These are phyloP conservation scores for Choloepus hoffmanni DNA, from an alignment of 2,113 vertebrate genomes.

Conservation along the genomic window DNA sequence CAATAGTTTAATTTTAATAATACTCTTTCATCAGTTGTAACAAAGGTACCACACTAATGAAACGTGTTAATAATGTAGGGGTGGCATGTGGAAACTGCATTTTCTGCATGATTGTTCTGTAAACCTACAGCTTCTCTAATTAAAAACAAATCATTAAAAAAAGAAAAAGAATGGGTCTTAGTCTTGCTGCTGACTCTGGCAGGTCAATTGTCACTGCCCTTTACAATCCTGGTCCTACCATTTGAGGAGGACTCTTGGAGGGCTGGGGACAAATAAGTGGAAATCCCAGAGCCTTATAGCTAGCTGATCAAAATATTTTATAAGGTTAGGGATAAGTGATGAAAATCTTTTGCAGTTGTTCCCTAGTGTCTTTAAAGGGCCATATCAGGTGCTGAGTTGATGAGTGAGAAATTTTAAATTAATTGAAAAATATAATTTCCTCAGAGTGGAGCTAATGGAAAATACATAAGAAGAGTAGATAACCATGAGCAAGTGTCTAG, in stretches of 20 bases:
- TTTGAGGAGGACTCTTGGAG: neutral
- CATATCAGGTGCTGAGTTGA: neutral
- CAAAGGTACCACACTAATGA: no score
- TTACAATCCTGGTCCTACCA: neutral
- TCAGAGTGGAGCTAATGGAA: neutral
- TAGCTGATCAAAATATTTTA: neutral
- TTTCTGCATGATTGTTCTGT: no score
- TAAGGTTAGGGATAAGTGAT: neutral
- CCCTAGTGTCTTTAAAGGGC: neutral
- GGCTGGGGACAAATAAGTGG: neutral
- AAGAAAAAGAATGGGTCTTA: neutral
- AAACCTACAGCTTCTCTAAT: no score
- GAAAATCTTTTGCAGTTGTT: neutral
- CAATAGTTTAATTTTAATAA: no score
- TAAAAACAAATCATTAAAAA: no score
- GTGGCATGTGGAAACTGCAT: no score
- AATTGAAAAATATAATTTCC: slow-evolving; percentile 25
- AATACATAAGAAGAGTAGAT: neutral
- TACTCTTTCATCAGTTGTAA: no score
- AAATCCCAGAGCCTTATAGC: neutral
- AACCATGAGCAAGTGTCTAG: neutral
- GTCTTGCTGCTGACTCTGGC: neutral
- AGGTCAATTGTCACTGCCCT: neutral
- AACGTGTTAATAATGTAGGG: no score
- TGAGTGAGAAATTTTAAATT: neutral